phyloP scores from a whole-genome alignment of 2,888 invertebrate genomes.

The Coelogynopora nodosa region DNA sequence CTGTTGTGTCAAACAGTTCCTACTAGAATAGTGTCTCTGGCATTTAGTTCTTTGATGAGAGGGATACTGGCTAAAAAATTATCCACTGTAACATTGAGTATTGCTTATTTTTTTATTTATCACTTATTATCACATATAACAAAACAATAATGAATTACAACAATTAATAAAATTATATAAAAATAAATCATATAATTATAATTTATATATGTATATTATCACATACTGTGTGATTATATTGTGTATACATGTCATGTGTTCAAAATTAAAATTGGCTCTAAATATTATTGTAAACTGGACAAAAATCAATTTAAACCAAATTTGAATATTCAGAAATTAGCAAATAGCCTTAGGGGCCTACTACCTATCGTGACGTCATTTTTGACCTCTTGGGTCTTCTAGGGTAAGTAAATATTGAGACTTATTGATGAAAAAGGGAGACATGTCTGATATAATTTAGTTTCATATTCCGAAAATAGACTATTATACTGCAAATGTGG shows the following conservation, averaged over 20 bases:
- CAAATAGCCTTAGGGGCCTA: too few relatives aligned
- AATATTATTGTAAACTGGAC: not conserved
- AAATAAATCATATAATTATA: not conserved
- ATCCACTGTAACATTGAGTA: too few relatives aligned
- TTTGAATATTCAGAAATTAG: not conserved
- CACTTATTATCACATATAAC: not conserved
- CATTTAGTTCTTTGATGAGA: too few relatives aligned
- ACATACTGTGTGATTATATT: not conserved
- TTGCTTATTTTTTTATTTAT: too few relatives aligned
- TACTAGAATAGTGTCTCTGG: not conserved
- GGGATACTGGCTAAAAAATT: too few relatives aligned
- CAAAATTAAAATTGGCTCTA: not conserved
- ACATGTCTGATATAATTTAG: not conserved
- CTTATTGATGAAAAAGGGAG: not conserved
- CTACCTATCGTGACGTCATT: too few relatives aligned
- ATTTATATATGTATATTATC: not conserved
- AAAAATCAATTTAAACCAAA: not conserved
- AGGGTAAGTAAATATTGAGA: not conserved
- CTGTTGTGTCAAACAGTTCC: slow-evolving; percentile 10
- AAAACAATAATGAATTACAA: not conserved
- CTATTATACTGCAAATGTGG: not conserved
- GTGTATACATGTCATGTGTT: not conserved
- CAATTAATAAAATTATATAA: not conserved
- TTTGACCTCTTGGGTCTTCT: too few relatives aligned
- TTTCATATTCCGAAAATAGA: not conserved